Conservation (phyloP, 2,113 vertebrate species). For the Atractosteus spatula region DNA sequence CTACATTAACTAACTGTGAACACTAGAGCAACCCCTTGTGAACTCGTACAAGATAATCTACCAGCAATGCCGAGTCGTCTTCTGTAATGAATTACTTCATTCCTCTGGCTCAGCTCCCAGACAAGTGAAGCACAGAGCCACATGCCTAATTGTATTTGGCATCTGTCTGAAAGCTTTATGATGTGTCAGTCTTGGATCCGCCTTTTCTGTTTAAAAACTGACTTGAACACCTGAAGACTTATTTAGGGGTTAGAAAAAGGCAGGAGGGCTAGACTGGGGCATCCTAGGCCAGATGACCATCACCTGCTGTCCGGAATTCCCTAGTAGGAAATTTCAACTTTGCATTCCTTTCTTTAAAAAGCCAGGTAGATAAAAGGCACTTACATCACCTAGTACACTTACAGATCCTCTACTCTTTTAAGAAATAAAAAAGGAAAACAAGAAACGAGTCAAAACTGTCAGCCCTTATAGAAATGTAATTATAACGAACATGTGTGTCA, state of each 20-base stretch:
- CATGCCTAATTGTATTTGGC: slow-evolving; percentile 21
- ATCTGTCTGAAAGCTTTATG: slow-evolving; percentile 25
- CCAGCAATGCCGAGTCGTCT: background rate
- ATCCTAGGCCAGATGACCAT: background rate
- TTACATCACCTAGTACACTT: background rate
- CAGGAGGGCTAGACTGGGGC: background rate
- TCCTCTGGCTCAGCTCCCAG: slow-evolving; percentile 15
- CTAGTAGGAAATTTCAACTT: background rate
- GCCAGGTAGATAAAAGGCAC: background rate
- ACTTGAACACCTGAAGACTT: slow-evolving; percentile 12
- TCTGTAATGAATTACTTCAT: slow-evolving; percentile 21
- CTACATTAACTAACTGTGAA: background rate
- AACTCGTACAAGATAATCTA: slow-evolving; percentile 1
- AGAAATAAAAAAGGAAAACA: background rate
- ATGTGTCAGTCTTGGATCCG: slow-evolving; percentile 23
- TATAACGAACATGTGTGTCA: background rate
- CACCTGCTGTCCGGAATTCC: background rate
- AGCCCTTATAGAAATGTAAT: background rate
- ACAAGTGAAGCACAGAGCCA: slow-evolving; percentile 19
- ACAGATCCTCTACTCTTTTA: background rate
- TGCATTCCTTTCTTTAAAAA: background rate
- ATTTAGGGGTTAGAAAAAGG: background rate
- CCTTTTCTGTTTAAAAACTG: background rate
- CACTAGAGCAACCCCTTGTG: background rate
- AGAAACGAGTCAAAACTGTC: background rate